Evolutionary conservation across 1,140 invertebrate genomes (phyloP).

Genomic region (Hetaerina americana): DNA sequence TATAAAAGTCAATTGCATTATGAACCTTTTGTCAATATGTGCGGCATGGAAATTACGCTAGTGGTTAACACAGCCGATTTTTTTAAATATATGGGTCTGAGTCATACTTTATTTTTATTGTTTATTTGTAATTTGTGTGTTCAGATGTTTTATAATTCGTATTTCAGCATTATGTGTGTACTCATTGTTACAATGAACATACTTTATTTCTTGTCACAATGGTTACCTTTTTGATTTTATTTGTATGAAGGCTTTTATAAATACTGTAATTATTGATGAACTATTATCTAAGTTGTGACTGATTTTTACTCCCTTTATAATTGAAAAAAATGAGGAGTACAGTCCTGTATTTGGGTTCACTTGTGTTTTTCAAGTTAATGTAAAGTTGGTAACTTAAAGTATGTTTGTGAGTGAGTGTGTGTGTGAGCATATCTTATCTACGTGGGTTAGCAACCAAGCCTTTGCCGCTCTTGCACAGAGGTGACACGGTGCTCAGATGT

Average conservation of each 20-base stretch:
- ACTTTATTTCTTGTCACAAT: not conserved
- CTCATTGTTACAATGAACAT: not conserved
- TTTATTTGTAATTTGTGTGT: not conserved
- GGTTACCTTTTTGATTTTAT: not conserved
- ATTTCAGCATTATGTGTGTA: not conserved
- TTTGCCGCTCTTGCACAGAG: conserved; percentile 2
- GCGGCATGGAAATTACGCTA: not conserved
- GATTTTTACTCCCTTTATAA: not conserved
- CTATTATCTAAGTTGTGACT: not conserved
- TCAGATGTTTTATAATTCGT: not conserved
- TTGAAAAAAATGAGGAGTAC: not conserved
- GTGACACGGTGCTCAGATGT: conserved; percentile 9
- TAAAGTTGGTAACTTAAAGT: not conserved
- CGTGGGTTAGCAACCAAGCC: conserved; percentile 3
- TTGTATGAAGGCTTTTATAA: not conserved
- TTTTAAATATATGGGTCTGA: too few relatives aligned
- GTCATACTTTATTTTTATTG: too few relatives aligned
- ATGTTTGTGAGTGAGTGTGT: not conserved
- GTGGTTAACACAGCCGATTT: too few relatives aligned
- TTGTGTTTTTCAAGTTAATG: not conserved
- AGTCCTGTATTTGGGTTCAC: not conserved
- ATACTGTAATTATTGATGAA: not conserved
- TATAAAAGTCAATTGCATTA: not conserved
- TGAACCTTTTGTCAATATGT: not conserved
- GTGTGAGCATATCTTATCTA: not conserved